Conservation (phyloP, 2,888 invertebrate genomes). For the Drosophila formosana region DNA sequence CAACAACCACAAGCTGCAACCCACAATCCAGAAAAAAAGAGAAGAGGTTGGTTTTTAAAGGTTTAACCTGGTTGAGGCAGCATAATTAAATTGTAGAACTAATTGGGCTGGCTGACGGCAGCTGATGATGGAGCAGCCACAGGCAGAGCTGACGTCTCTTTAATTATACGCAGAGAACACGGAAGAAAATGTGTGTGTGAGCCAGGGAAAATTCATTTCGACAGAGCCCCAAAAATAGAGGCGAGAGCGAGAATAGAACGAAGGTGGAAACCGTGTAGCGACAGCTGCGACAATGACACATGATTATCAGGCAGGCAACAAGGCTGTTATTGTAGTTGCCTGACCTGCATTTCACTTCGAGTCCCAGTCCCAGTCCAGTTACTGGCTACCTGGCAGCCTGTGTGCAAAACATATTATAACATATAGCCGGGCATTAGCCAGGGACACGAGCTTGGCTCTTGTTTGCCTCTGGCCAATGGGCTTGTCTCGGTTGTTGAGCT, state of each 20-base stretch:
- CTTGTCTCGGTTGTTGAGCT: slow-evolving; percentile 31
- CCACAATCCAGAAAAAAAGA: background rate
- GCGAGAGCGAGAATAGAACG: background rate
- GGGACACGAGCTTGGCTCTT: slow-evolving; percentile 11
- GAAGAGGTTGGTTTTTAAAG: slow-evolving; percentile 11
- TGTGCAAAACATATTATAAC: slow-evolving; percentile 63
- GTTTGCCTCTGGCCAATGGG: slow-evolving; percentile 36
- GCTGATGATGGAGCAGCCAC: slow-evolving; percentile 57
- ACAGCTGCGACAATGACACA: slow-evolving; percentile 79
- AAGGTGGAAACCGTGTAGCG: slow-evolving; percentile 41
- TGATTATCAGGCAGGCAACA: slow-evolving; percentile 65
- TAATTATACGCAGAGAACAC: slow-evolving; percentile 60
- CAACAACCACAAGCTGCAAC: slow-evolving; percentile 4
- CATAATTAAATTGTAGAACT: slow-evolving; percentile 62
- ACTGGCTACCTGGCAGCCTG: slow-evolving; percentile 19
- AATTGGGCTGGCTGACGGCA: slow-evolving; percentile 38
- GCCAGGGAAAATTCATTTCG: slow-evolving; percentile 35
- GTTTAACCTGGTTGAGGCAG: slow-evolving; percentile 14
- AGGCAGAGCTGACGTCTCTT: slow-evolving; percentile 65
- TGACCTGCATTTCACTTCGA: slow-evolving; percentile 32
- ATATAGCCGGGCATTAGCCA: slow-evolving; percentile 55
- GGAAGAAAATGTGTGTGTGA: slow-evolving; percentile 3
- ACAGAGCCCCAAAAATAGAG: background rate
- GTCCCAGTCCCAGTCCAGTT: slow-evolving; percentile 24
- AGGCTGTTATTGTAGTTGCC: slow-evolving; percentile 53